A percentile compares a stretch with the other conserved stretches of the same genome.
Evolutionary conservation across 2,113 vertebrate species (phyloP).

Genomic region (Forbesichthys agassizii): DNA sequence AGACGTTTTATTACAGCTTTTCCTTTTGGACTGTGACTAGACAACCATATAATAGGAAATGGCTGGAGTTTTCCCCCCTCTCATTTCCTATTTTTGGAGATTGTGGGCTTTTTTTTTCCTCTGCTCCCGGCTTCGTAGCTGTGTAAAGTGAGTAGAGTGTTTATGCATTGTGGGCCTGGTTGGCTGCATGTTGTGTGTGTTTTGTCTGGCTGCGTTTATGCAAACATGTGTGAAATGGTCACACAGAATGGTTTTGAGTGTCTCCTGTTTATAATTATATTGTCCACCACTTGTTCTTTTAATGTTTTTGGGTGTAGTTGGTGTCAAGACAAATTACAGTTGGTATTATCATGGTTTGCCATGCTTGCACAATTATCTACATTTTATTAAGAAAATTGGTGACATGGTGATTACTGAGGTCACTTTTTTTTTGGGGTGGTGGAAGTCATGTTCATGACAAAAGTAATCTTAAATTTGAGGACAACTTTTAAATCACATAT

Average conservation of each 20-base stretch:
- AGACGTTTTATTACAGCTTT: slow-evolving; percentile 68
- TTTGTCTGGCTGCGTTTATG: neutral
- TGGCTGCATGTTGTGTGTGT: neutral
- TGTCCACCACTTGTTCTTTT: too few relatives aligned
- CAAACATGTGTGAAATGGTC: too few relatives aligned
- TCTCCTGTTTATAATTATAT: too few relatives aligned
- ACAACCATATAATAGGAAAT: slow-evolving; percentile 68
- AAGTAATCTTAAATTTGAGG: too few relatives aligned
- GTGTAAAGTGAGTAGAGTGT: slow-evolving; percentile 11
- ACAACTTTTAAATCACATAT: neutral
- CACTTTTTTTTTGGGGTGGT: too few relatives aligned
- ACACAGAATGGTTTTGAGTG: too few relatives aligned
- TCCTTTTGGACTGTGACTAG: slow-evolving; percentile 70
- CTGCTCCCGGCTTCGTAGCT: slow-evolving; percentile 5
- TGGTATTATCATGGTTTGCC: neutral
- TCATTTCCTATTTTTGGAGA: slow-evolving; percentile 54
- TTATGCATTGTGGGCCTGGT: neutral
- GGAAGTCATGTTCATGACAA: too few relatives aligned
- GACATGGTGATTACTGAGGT: too few relatives aligned
- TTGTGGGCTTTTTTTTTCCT: slow-evolving; percentile 47
- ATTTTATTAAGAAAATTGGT: too few relatives aligned
- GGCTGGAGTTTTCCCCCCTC: slow-evolving; percentile 36
- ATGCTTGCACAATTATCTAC: neutral
- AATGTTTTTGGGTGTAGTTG: too few relatives aligned
- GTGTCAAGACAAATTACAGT: too few relatives aligned